phyloP scores from a whole-genome alignment of 2,888 invertebrate genomes.

The Eilema sororculum region DNA sequence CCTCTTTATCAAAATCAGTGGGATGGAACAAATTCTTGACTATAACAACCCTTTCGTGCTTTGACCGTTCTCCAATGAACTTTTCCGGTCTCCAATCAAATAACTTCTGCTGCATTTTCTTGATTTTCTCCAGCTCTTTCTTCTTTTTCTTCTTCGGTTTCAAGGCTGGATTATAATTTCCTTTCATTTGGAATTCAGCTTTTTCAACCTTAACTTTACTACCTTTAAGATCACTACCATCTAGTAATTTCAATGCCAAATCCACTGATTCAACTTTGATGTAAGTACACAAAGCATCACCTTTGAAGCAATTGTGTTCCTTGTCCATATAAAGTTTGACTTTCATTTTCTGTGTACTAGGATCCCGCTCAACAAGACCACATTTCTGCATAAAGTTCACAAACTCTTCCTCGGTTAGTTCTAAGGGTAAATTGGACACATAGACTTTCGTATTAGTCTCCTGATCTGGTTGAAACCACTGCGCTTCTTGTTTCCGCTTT shows the following conservation, averaged over 20 bases:
- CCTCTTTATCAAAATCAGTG: constrained; percentile 95
- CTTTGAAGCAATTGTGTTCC: constrained; percentile 94
- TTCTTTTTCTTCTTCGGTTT: constrained; percentile 96
- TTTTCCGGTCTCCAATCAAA: constrained; percentile 99
- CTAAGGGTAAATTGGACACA: constrained; percentile 95
- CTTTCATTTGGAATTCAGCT: constrained; percentile 98
- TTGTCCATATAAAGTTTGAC: constrained; percentile 96
- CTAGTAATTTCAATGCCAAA: constrained; percentile 95
- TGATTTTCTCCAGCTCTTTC: constrained; percentile 95
- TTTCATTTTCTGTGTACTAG: constrained; percentile 92
- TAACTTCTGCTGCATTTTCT: constrained; percentile 97
- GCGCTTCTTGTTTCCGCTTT: constrained; percentile 87
- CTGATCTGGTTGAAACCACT: constrained; percentile 97
- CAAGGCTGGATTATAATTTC: constrained; percentile 95
- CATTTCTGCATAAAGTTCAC: constrained; percentile 98
- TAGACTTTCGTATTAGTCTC: constrained; percentile 97
- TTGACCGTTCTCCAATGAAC: constrained; percentile 93
- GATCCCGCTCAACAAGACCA: constrained; percentile 97
- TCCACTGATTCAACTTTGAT: constrained; percentile 98
- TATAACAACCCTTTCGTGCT: constrained; percentile 96
- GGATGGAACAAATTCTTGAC: constrained; percentile 97
- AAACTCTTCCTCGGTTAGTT: constrained; percentile 96
- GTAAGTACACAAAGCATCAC: constrained; percentile 98
- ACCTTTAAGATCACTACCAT: constrained; percentile 94
- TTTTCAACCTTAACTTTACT: constrained; percentile 95